Percentiles rank a stretch among this genome's conserved stretches.
Evolutionary conservation across 2,113 vertebrate species (phyloP).

Genomic region (Xenus cinereus): DNA sequence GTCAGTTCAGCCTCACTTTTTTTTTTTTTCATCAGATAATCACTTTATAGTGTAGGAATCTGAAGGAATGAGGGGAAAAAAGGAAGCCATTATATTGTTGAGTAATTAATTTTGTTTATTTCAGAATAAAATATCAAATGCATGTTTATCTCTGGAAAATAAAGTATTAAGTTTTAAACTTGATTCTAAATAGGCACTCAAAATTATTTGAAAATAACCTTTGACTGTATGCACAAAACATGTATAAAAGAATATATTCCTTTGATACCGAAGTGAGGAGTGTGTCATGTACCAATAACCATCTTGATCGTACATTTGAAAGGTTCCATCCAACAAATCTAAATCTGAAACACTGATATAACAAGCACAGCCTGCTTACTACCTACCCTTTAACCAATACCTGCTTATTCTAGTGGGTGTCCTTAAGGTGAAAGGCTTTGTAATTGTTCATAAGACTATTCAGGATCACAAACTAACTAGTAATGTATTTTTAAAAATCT

Average conservation of each 20-base stretch:
- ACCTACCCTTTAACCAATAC: not conserved
- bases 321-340: not conserved
- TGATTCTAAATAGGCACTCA: not conserved
- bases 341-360: not conserved
- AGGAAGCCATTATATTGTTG: not conserved
- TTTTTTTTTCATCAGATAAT: not conserved
- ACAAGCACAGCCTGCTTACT: not conserved
- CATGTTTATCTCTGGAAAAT: not conserved
- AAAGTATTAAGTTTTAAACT: not conserved
- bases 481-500: not conserved
- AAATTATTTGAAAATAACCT: not conserved
- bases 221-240: not conserved
- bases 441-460: not conserved
- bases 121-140: not conserved
- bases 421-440: not conserved
- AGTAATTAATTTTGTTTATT: not conserved
- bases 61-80: not conserved
- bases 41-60: not conserved
- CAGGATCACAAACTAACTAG: not conserved
- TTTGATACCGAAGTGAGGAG: not conserved
- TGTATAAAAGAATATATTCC: not conserved
- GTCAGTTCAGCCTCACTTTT: not conserved
- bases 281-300: not conserved
- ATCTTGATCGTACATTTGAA: not conserved
- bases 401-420: not conserved